Base-by-base conservation (phyloP, 2,888 invertebrate genomes). In the Lymantria dispar region DNA sequence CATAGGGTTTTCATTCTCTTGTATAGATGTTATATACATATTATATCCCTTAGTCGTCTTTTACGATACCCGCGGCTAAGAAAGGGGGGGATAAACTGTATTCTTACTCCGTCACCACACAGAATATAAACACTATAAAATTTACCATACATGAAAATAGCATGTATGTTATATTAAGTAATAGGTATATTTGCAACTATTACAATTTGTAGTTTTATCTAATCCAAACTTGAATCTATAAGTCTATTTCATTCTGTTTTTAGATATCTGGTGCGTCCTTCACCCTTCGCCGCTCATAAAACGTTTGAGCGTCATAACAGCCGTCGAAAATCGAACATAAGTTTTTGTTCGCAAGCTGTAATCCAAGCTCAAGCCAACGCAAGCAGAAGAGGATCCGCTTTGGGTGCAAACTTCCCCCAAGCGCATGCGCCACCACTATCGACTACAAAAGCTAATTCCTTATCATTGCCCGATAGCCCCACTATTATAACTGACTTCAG, bases 221-320 rank as follows among this genome's bases (percentile, higher is more conserved):
- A 22, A 22, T 22, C 22, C 5, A 22, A 22, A 22, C 22, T 22
- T 22, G 22, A 22, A n/a, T 39, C 12, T 12, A 22, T 12, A 10
- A n/a, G 7, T 31, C 0, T 15, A 12, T 15, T 45, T 33, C 15
- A n/a, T 30, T 46, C 2, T 51, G 29, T 13, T 84, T 87, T 37
- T 92, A 97, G 97, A 81, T 97, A 98, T 74, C 90, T 98, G 76
- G 97, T 98, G 38, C 94, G 98, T 10, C 98, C 98, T 0, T 98
- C 98, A 76, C 98, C 98, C 10, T 98, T 98, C 83, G 97, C 97
- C 36, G 98, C 98, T 22, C 97, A 98, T 86, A 98, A 98, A 88
- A 98, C 98, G 0, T 98, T 98, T 85, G 97, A 98, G 78, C 93
- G 97, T 1, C 98, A 98, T 87, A 98, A 97, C 83, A 97, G 97